A percentile compares a stretch with the other conserved stretches of the same genome.
These are phyloP conservation scores for Dastarcus helophoroides DNA, from an alignment of 2,888 invertebrate genomes.

Conservation along the genomic window DNA sequence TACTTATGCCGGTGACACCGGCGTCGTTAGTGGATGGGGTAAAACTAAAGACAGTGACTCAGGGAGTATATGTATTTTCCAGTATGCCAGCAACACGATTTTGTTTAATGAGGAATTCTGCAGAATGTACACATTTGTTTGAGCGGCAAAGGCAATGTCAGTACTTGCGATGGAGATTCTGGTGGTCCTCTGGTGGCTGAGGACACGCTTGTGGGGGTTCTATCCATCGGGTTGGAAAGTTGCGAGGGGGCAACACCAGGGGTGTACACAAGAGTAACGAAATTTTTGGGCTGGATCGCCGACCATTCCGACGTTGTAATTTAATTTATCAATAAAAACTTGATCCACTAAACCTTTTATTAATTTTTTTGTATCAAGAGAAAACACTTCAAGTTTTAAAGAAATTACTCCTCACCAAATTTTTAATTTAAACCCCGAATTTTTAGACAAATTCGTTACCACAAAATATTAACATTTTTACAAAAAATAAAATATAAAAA, in stretches of 20 bases:
- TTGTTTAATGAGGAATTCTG: constrained; percentile 9
- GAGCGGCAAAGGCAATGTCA: constrained; percentile 1
- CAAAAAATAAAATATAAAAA: too few relatives aligned
- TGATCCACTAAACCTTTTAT: too few relatives aligned
- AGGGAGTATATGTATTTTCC: constrained; percentile 4
- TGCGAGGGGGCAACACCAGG: constrained; percentile 9
- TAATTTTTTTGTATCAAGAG: too few relatives aligned
- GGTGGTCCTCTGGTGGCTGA: constrained; percentile 11
- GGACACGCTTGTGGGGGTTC: constrained; percentile 10
- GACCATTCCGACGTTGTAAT: constrained; percentile 8
- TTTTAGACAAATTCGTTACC: too few relatives aligned
- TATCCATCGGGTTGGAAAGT: constrained; percentile 8
- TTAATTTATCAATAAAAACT: too few relatives aligned
- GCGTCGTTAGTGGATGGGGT: constrained; percentile 15
- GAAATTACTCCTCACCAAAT: too few relatives aligned
- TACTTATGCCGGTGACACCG: too few relatives aligned
- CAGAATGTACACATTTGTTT: constrained; percentile 11
- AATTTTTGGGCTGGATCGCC: constrained; percentile 12
- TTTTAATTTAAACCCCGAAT: too few relatives aligned
- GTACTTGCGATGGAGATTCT: constrained; percentile 11
- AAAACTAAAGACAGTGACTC: constrained; percentile 7
- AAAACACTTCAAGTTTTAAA: too few relatives aligned
- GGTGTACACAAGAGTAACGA: constrained; percentile 10
- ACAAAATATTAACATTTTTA: too few relatives aligned
- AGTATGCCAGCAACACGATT: constrained; percentile 7